Evolutionary conservation across 2,797 vertebrate species (phyloP).

Genomic region (Bovichtus variegatus): DNA sequence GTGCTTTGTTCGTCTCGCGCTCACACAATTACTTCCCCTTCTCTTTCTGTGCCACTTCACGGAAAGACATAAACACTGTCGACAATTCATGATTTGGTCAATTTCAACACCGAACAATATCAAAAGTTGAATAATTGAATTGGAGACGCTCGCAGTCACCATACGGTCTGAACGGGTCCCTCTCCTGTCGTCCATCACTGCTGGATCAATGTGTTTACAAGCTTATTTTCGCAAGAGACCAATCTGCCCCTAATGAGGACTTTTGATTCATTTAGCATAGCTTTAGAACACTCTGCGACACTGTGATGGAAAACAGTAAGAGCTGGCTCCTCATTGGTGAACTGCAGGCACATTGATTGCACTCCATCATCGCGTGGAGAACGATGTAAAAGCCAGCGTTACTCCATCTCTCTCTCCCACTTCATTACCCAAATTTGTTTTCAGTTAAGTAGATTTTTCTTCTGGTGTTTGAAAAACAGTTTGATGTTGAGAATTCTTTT

Average conservation of each 20-base stretch:
- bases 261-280: slow-evolving; percentile 72
- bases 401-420: slow-evolving; percentile 45
- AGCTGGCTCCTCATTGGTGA: slow-evolving; percentile 41
- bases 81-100: not conserved
- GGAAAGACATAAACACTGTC: not conserved
- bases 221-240: slow-evolving; percentile 51
- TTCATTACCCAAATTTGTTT: slow-evolving; percentile 72
- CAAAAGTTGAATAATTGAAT: not conserved
- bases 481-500: slow-evolving; percentile 28
- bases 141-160: not conserved
- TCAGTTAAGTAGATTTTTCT: slow-evolving; percentile 52
- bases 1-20: not conserved
- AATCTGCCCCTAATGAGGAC: slow-evolving; percentile 69
- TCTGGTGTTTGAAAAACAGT: slow-evolving; percentile 32
- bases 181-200: slow-evolving; percentile 37
- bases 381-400: slow-evolving; percentile 43
- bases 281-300: slow-evolving; percentile 41
- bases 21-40: not conserved
- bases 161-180: slow-evolving; percentile 19
- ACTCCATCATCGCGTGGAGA: slow-evolving; percentile 57
- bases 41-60: not conserved
- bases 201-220: slow-evolving; percentile 64
- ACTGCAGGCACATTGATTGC: slow-evolving; percentile 66
- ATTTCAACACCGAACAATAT: not conserved
- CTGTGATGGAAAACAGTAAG: slow-evolving; percentile 61